These are phyloP conservation scores for Petrocephalus sullivani DNA, from an alignment of 2,797 vertebrate genomes.

Conservation along the genomic window DNA sequence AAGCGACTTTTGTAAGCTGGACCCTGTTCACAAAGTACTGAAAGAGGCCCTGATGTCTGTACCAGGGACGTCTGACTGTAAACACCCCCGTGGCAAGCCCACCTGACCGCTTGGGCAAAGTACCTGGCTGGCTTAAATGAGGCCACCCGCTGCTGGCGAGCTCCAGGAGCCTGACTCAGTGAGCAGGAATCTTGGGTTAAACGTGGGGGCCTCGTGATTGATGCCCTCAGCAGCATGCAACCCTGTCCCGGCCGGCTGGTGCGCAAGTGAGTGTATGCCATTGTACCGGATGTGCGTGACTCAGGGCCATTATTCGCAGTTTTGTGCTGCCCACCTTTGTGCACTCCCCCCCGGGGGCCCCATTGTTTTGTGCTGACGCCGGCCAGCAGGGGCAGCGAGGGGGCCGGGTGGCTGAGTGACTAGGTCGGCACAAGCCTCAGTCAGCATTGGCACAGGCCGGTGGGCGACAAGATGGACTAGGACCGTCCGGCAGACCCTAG, in stretches of 20 bases:
- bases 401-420: constrained; percentile 47
- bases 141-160: background rate
- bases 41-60: background rate
- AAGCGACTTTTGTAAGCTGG: background rate
- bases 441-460: constrained; percentile 44
- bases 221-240: background rate
- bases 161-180: background rate
- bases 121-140: no score
- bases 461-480: constrained; percentile 26
- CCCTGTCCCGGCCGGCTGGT: background rate
- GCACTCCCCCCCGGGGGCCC: constrained; percentile 53
- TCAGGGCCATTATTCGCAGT: constrained; percentile 54
- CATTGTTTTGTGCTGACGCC: constrained; percentile 59
- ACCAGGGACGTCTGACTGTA: background rate
- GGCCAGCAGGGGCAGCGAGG: constrained; percentile 32
- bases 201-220: background rate
- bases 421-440: constrained; percentile 41
- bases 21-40: background rate
- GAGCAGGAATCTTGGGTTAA: constrained; percentile 3
- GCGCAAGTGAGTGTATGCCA: background rate
- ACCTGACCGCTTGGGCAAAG: background rate
- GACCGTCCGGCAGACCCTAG: background rate
- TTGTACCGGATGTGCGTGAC: constrained; percentile 21
- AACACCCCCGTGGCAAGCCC: background rate
- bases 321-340: constrained; percentile 41